Evolutionary conservation across 1,140 invertebrate genomes (phyloP).

Genomic region (Euwallacea fornicatus): DNA sequence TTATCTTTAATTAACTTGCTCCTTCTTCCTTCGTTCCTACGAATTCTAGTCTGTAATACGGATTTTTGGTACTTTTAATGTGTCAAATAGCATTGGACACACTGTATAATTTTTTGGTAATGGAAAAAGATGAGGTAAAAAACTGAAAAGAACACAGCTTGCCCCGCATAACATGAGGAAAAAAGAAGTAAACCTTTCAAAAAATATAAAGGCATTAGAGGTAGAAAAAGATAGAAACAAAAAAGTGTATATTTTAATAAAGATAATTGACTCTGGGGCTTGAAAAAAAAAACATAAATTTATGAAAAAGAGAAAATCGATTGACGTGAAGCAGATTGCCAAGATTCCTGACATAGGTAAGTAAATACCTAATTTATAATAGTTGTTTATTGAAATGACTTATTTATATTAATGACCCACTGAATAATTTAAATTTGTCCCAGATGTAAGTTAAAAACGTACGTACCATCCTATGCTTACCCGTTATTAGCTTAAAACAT

Average conservation of each 20-base stretch:
- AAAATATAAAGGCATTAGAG: conserved; percentile 6
- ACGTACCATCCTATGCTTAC: no score
- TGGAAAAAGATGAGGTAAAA: conserved; percentile 11
- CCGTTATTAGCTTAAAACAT: no score
- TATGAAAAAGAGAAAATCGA: conserved; percentile 16
- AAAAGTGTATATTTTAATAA: conserved; percentile 32
- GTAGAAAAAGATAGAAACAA: conserved; percentile 24
- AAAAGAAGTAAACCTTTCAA: conserved; percentile 5
- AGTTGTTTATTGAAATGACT: no score
- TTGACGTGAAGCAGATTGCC: no score
- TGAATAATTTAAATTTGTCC: no score
- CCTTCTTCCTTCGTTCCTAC: no score
- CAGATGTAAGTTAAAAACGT: no score
- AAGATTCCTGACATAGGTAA: no score
- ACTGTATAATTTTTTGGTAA: conserved; percentile 2
- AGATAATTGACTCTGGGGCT: conserved; percentile 16
- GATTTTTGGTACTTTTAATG: conserved; percentile 28
- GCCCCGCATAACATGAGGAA: background rate
- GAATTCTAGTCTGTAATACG: conserved; percentile 2
- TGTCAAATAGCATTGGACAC: background rate
- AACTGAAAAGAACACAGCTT: conserved; percentile 2
- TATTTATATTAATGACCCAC: no score
- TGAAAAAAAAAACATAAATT: conserved; percentile 27
- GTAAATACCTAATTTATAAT: no score
- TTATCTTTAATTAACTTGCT: background rate